Percentiles rank a stretch among this genome's conserved stretches.
Conservation (phyloP, 2,113 vertebrate genomes). For the Paralichthys olivaceus region DNA sequence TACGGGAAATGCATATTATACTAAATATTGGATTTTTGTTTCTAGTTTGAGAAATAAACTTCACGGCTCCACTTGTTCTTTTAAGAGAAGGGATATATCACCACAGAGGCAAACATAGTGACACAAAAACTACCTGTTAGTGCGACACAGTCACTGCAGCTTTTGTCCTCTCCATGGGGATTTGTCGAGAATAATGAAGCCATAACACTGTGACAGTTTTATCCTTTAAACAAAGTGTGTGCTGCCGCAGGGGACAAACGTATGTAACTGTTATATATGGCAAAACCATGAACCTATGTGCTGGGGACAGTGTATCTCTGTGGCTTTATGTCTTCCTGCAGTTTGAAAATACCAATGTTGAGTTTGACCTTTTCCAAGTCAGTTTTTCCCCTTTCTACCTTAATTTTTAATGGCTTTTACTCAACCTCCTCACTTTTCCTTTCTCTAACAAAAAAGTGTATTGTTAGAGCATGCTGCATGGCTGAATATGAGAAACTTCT, state of each 20-base stretch:
- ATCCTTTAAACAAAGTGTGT: background rate
- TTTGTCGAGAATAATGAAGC: background rate
- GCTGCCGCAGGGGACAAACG: background rate
- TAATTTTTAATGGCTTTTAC: slow-evolving; percentile 1
- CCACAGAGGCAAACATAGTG: background rate
- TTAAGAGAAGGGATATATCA: background rate
- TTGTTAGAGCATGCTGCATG: background rate
- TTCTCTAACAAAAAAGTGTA: background rate
- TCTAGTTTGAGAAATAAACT: background rate
- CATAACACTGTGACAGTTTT: background rate
- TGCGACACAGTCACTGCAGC: background rate
- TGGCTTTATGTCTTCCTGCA: background rate
- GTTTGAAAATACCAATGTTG: background rate
- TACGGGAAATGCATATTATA: too few relatives aligned
- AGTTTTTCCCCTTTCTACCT: background rate
- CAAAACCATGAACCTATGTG: background rate
- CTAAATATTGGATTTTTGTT: background rate
- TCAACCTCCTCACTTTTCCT: background rate
- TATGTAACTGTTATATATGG: background rate
- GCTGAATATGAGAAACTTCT: background rate
- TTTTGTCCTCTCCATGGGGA: background rate
- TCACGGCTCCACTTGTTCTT: background rate
- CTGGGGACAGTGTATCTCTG: background rate
- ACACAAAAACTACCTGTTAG: background rate
- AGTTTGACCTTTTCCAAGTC: slow-evolving; percentile 21